These are phyloP conservation scores for Apis cerana DNA, from an alignment of 1,140 invertebrate species.

Conservation along the genomic window DNA sequence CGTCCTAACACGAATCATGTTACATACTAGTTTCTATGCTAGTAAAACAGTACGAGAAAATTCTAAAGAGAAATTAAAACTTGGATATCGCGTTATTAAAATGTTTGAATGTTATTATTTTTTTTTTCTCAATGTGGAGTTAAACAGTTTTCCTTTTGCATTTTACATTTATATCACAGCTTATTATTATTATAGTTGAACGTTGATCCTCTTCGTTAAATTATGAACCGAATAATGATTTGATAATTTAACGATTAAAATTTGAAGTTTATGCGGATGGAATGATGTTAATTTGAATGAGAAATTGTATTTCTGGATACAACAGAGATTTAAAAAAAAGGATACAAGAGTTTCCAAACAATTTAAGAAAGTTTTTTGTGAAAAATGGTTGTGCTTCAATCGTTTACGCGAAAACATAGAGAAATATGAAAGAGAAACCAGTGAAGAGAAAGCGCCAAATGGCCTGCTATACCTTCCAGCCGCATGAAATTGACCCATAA, in stretches of 20 bases:
- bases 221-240: no score
- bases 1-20: constrained; percentile 46
- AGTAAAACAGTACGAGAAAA: neutral
- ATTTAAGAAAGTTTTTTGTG: constrained; percentile 5
- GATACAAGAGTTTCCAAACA: neutral
- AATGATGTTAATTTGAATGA: no score
- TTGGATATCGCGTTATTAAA: neutral
- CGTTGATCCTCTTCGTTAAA: no score
- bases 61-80: neutral
- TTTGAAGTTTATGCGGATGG: no score
- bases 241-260: no score
- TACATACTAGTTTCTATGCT: neutral
- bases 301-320: no score
- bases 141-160: no score
- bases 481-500: constrained; percentile 66
- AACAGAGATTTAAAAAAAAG: no score
- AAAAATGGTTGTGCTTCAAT: neutral
- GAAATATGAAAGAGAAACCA: constrained; percentile 41
- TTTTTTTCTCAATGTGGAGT: no score
- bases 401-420: neutral
- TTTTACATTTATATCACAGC: no score
- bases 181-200: no score
- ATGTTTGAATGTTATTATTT: no score
- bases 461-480: constrained; percentile 24
- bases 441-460: constrained; percentile 58